phyloP scores from a whole-genome alignment of 1,140 invertebrate species.

The Elymnias hypermnestra region DNA sequence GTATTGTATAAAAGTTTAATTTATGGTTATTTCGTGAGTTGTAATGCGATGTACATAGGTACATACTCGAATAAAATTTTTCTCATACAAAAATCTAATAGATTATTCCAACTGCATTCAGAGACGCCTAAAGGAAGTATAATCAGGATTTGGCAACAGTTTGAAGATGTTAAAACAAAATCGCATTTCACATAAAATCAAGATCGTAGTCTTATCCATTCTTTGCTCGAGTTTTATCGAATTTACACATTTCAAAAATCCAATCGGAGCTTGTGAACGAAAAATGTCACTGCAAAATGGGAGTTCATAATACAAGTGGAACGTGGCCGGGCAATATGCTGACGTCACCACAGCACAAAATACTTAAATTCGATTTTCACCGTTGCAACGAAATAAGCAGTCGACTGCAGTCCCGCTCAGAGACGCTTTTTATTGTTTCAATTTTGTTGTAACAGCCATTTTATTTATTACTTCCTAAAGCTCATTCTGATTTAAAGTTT shows the following conservation, averaged over 20 bases:
- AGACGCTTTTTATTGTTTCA: slow-evolving; percentile 24
- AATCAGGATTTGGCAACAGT: slow-evolving; percentile 11
- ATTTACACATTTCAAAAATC: slow-evolving; percentile 69
- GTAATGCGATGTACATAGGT: too few species aligned
- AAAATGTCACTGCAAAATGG: slow-evolving; percentile 64
- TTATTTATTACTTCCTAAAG: too few species aligned
- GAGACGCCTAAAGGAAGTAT: not conserved
- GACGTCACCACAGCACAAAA: slow-evolving; percentile 31
- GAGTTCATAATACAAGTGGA: slow-evolving; percentile 59
- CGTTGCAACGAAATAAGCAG: slow-evolving; percentile 48
- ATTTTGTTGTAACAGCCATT: slow-evolving; percentile 13
- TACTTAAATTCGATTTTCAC: slow-evolving; percentile 51
- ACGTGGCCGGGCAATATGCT: slow-evolving; percentile 56
- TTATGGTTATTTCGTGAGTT: too few species aligned
- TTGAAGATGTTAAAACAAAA: slow-evolving; percentile 18
- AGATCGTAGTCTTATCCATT: slow-evolving; percentile 15
- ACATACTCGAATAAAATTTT: too few species aligned
- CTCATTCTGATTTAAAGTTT: too few species aligned
- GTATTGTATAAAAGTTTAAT: too few species aligned
- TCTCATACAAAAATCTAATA: too few species aligned
- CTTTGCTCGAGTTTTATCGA: slow-evolving; percentile 48
- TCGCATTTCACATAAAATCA: slow-evolving; percentile 11
- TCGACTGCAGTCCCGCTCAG: slow-evolving; percentile 13
- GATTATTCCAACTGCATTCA: not conserved
- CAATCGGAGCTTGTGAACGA: slow-evolving; percentile 55